phyloP scores from a whole-genome alignment of 1,140 invertebrate species.

The Brachionus plicatilis region DNA sequence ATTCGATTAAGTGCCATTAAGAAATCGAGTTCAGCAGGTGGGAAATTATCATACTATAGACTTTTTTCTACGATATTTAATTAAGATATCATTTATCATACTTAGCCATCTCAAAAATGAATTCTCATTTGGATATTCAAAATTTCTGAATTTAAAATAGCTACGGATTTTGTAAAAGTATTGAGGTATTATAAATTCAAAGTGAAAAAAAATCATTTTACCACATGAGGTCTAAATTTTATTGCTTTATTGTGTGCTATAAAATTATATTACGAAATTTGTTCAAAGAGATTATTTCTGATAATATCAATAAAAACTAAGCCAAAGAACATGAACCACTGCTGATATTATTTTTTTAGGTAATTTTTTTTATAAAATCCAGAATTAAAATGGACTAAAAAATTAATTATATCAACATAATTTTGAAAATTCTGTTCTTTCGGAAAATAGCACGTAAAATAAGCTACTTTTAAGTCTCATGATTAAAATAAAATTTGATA shows the following conservation, averaged over 20 bases:
- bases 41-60: not conserved
- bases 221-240: not conserved
- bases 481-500: too few relatives aligned
- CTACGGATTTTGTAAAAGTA: not conserved
- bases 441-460: too few relatives aligned
- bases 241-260: not conserved
- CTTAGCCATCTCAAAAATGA: not conserved
- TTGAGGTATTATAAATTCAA: not conserved
- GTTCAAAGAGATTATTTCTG: too few relatives aligned
- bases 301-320: not conserved
- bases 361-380: too few relatives aligned
- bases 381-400: too few relatives aligned
- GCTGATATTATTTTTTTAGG: too few relatives aligned
- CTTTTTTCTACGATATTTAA: not conserved
- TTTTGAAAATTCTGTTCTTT: too few relatives aligned
- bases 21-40: not conserved
- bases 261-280: not conserved
- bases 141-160: not conserved
- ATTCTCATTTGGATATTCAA: not conserved
- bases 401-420: too few relatives aligned
- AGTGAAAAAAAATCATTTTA: not conserved
- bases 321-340: not conserved
- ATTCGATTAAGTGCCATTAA: not conserved
- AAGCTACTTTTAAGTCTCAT: too few relatives aligned
- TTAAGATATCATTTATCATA: slow-evolving; percentile 2